phyloP scores from a whole-genome alignment of 2,113 vertebrate genomes.

The Apodemus speciosus region DNA sequence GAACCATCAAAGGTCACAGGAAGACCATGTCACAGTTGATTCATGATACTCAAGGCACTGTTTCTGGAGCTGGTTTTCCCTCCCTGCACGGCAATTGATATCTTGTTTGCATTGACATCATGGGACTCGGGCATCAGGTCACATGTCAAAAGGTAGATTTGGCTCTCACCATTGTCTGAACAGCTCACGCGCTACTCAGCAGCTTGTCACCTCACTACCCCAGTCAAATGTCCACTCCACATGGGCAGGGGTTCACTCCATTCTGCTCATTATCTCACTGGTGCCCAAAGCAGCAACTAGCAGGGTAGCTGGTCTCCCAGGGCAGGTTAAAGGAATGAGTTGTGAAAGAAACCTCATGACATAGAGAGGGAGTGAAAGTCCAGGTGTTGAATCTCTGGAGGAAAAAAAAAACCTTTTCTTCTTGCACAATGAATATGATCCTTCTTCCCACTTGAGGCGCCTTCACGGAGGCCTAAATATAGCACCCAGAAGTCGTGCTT shows the following conservation, averaged over 20 bases:
- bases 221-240: accelerated
- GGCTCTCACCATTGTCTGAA: neutral
- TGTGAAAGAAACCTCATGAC: neutral
- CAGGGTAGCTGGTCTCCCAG: neutral
- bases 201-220: neutral
- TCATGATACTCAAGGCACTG: neutral
- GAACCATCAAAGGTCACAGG: neutral
- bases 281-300: neutral
- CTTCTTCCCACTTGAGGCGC: neutral
- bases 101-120: neutral
- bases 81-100: neutral
- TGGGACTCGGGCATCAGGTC: neutral
- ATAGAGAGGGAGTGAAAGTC: neutral
- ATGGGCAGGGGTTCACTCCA: neutral
- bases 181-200: neutral
- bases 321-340: neutral
- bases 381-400: neutral
- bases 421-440: neutral
- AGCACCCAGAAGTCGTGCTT: neutral
- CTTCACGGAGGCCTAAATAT: neutral
- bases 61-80: neutral
- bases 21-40: neutral
- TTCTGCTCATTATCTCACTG: neutral
- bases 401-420: neutral
- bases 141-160: neutral